Percentiles rank a stretch among this genome's conserved stretches.
phyloP scores from a whole-genome alignment of 2,888 invertebrate species.

The Epistrophella euchroma region DNA sequence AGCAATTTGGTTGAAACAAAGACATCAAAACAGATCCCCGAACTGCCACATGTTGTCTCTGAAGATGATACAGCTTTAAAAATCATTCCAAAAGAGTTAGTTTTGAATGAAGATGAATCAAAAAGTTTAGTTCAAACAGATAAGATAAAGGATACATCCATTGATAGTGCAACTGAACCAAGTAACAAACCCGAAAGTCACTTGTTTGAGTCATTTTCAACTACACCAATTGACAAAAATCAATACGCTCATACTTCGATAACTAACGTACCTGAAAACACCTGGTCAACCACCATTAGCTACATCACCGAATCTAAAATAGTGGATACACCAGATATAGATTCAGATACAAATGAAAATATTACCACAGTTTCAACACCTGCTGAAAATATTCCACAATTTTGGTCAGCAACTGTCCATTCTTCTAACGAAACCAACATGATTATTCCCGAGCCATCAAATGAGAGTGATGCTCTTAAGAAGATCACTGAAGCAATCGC shows the following conservation, averaged over 20 bases:
- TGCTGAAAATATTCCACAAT: slow-evolving; percentile 25
- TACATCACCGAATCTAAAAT: slow-evolving; percentile 57
- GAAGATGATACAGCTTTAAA: neutral
- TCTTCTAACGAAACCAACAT: slow-evolving; percentile 18
- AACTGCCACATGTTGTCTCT: neutral
- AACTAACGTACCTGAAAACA: slow-evolving; percentile 23
- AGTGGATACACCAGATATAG: neutral
- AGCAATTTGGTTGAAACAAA: neutral
- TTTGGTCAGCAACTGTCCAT: slow-evolving; percentile 54
- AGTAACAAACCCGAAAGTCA: slow-evolving; percentile 66
- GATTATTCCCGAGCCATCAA: slow-evolving; percentile 4
- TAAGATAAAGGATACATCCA: neutral
- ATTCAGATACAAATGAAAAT: neutral
- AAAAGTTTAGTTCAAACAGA: neutral
- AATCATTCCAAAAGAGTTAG: neutral
- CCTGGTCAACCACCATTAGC: slow-evolving; percentile 54
- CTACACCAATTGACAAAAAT: slow-evolving; percentile 32
- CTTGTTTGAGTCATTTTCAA: slow-evolving; percentile 11
- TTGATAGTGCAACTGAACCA: neutral
- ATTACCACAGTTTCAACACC: neutral
- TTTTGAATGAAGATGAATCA: neutral
- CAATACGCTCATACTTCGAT: slow-evolving; percentile 39
- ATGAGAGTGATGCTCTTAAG: slow-evolving; percentile 68
- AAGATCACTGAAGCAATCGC: slow-evolving; percentile 76
- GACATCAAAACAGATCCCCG: neutral